phyloP scores from a whole-genome alignment of 2,888 invertebrate genomes.

The Nematopogon swammerdamellus region DNA sequence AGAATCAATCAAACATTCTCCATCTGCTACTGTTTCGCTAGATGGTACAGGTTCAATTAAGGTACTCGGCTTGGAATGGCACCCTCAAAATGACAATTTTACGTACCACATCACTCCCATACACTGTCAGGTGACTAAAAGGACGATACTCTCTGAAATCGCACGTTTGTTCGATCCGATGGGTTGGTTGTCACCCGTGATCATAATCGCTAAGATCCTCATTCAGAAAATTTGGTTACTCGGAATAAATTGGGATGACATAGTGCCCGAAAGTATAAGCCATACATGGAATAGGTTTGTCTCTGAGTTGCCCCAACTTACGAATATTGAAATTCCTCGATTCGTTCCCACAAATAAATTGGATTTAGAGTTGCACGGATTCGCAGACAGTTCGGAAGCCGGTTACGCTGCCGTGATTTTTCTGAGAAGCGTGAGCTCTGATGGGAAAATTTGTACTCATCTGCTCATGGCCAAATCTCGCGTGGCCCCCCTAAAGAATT shows the following conservation, averaged over 20 bases:
- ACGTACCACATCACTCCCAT: too few relatives aligned
- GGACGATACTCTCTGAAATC: slow-evolving; percentile 5
- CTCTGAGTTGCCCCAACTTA: not conserved
- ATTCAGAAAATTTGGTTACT: not conserved
- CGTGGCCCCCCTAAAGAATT: slow-evolving; percentile 5
- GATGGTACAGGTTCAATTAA: not conserved
- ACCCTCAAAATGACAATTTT: too few relatives aligned
- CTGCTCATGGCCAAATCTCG: slow-evolving; percentile 7
- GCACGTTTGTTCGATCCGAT: slow-evolving; percentile 9
- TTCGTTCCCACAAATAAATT: not conserved
- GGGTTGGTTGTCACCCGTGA: slow-evolving; percentile 8
- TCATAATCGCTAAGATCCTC: not conserved
- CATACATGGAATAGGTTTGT: not conserved
- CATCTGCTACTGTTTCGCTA: too few relatives aligned
- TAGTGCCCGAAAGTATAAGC: not conserved
- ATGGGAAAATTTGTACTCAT: not conserved
- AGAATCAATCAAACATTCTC: too few relatives aligned
- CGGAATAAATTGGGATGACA: not conserved
- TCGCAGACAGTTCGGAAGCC: slow-evolving; percentile 2
- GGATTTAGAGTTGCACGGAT: slow-evolving; percentile 3
- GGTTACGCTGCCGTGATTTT: slow-evolving; percentile 7
- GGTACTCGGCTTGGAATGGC: too few relatives aligned
- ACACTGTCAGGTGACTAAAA: slow-evolving; percentile 3
- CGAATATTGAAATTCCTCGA: not conserved
- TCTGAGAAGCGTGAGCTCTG: not conserved